Base-by-base conservation (phyloP, 1,140 invertebrate genomes). In the Charaxes varanes region DNA sequence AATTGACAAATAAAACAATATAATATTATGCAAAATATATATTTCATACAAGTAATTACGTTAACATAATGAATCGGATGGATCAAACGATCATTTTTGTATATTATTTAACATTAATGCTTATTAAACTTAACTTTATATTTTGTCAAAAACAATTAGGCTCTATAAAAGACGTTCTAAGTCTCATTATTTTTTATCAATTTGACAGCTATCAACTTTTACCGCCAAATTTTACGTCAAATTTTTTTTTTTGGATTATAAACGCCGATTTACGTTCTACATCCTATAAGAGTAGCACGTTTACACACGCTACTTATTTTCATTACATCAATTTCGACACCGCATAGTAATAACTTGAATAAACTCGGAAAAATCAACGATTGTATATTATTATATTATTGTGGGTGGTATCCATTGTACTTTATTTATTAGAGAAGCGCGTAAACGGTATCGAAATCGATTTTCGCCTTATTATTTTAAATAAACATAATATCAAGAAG, bases 1-100 rank as follows among this genome's bases (percentile, higher is more conserved):
- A n/a, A n/a, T n/a, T n/a, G n/a, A n/a, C n/a, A 32, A 36, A 32
- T 30, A 8, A 40, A 43, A 50, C 41, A 40, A 32, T 15, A 24
- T 6, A 33, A 28, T 43, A 51, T 53, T 61, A 61, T 50, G 53
- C 53, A 61, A 61, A 60, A 61, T 53, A 61, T 61, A 57, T 61
- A 56, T 53, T 53, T 53, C 28, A 50, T 56, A 48, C 36, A 44
- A 43, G 14, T 38, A 41, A 48, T 46, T 35, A 45, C 26, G 21
- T 40, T 32, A 40, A 42, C 12, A 42, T 41, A 26, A 11, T 17
- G 27, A 22, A 40, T 6, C 11, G 8, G 19, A 22, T 33, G 17
- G 21, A 32, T 4, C 11, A 26, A 26, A 11, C 6, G 4, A 26
- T 26, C 13, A 5, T 26, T 3, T 23, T 22, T 34, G n/a, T 34